Conservation (phyloP, 2,797 vertebrate genomes). For the Oreonectes daqikongensis region DNA sequence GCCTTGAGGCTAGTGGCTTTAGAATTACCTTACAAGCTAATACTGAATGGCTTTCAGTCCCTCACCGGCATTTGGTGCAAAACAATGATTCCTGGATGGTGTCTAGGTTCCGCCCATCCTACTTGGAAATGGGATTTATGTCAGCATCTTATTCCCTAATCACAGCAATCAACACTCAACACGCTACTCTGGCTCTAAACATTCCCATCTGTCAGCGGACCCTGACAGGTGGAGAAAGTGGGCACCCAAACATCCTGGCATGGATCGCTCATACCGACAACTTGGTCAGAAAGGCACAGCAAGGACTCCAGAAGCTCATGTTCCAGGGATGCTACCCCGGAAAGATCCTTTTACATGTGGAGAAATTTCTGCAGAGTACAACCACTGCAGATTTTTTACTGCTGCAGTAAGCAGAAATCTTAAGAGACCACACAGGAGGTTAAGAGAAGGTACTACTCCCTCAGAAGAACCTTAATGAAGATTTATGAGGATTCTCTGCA, state of each 20-base stretch:
- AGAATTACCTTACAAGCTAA: background rate
- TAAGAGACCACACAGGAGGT: background rate
- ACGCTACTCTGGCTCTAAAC: background rate
- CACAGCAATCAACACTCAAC: background rate
- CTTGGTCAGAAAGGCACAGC: constrained; percentile 1
- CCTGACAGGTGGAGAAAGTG: constrained; percentile 24
- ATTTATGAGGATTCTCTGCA: constrained; percentile 6
- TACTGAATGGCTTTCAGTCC: background rate
- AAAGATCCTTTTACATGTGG: background rate
- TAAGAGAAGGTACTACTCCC: background rate
- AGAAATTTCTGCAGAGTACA: background rate
- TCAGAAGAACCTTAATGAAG: constrained; percentile 1
- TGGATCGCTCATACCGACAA: background rate
- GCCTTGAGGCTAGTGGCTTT: background rate
- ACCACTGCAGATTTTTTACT: background rate
- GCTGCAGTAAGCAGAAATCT: background rate
- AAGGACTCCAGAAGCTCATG: background rate
- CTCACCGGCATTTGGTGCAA: background rate
- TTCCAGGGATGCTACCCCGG: background rate
- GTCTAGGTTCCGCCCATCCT: background rate
- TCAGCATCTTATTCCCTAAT: background rate
- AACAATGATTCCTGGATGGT: background rate
- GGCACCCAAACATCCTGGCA: constrained; percentile 24
- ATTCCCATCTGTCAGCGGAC: constrained; percentile 13
- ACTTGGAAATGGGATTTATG: background rate